A percentile compares a stretch with the other conserved stretches of the same genome.
These are phyloP conservation scores for Drosophila lacteicornis DNA, from an alignment of 1,140 invertebrate genomes.

Conservation along the genomic window DNA sequence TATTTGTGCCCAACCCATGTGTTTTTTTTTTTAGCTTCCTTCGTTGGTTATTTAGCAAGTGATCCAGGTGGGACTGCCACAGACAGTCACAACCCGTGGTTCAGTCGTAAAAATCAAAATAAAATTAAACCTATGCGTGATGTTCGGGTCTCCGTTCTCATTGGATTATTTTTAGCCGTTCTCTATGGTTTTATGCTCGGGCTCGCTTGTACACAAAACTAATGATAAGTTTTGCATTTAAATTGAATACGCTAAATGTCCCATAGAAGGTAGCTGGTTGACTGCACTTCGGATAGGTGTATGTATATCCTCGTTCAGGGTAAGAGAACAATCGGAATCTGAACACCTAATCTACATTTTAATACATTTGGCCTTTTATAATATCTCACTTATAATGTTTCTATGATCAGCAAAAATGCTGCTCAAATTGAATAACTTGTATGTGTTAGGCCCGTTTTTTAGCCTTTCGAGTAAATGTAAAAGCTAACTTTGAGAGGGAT, in stretches of 20 bases:
- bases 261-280: not conserved
- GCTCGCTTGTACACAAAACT: constrained; percentile 36
- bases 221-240: constrained; percentile 55
- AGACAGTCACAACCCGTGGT: constrained; percentile 54
- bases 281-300: constrained; percentile 18
- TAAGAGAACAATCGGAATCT: not conserved
- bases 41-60: constrained; percentile 74
- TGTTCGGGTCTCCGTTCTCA: constrained; percentile 56
- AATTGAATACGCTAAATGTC: constrained; percentile 33
- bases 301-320: not conserved
- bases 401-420: not conserved
- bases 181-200: constrained; percentile 38
- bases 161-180: constrained; percentile 34
- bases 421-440: not conserved
- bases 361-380: not conserved
- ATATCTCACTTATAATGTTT: not conserved
- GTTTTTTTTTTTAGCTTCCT: constrained; percentile 64
- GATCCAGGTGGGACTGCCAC: constrained; percentile 81
- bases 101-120: constrained; percentile 84
- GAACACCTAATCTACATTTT: too few relatives aligned
- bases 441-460: too few relatives aligned
- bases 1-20: constrained; percentile 32
- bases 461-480: too few relatives aligned
- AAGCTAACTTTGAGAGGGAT: too few relatives aligned
- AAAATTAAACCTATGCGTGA: constrained; percentile 84